Conservation (phyloP, 2,888 invertebrate genomes). For the Phrixothrix hirtus region DNA sequence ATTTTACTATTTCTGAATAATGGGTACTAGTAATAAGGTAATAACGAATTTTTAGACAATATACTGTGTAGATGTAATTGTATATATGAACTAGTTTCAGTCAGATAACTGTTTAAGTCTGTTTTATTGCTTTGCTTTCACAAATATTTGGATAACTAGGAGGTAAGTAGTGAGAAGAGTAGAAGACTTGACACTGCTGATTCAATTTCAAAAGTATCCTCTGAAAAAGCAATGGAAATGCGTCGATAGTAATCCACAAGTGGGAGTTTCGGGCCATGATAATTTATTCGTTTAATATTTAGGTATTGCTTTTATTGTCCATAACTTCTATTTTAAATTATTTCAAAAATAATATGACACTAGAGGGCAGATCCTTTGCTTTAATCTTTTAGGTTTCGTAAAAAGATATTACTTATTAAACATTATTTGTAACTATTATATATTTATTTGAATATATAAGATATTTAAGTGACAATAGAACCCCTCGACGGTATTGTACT, state of each 20-base stretch:
- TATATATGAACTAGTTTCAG: constrained; percentile 17
- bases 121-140: constrained; percentile 58
- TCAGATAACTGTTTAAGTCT: constrained; percentile 59
- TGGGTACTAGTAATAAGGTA: background rate
- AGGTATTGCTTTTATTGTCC: constrained; percentile 24
- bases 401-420: too few species aligned
- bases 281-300: constrained; percentile 25
- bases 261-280: constrained; percentile 21
- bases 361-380: constrained; percentile 16
- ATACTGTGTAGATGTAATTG: constrained; percentile 24
- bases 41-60: constrained; percentile 51
- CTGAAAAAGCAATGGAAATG: constrained; percentile 30
- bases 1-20: too few species aligned
- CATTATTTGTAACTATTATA: too few species aligned
- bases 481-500: too few species aligned
- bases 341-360: background rate
- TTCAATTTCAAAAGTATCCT: constrained; percentile 31
- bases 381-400: too few species aligned
- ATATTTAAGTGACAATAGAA: too few species aligned
- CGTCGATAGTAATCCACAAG: constrained; percentile 27
- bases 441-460: too few species aligned
- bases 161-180: constrained; percentile 54
- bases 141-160: constrained; percentile 54
- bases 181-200: constrained; percentile 30
- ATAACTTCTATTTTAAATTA: constrained; percentile 2